A percentile compares a stretch with the other conserved stretches of the same genome.
Conservation (phyloP, 2,113 vertebrate species). For the Onychostruthus taczanowskii region DNA sequence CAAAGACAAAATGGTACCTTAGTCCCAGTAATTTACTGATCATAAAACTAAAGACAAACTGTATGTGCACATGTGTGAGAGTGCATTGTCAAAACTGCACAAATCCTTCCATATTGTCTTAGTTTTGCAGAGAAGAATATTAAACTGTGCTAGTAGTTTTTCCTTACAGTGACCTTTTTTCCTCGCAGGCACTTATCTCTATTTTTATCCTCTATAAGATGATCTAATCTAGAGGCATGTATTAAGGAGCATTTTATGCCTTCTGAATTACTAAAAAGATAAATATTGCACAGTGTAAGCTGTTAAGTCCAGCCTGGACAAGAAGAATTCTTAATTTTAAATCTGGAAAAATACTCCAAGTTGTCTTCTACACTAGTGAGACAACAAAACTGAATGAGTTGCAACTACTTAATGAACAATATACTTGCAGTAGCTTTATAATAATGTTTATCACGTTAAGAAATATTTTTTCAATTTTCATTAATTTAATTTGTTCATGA, state of each 20-base stretch:
- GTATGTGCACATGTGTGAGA: rapidly evolving
- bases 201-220: neutral
- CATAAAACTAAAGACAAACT: neutral
- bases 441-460: neutral
- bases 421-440: neutral
- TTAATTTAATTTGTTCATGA: neutral
- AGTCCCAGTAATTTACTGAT: neutral
- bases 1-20: neutral
- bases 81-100: neutral
- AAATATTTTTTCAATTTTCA: neutral
- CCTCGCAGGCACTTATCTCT: neutral
- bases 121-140: neutral
- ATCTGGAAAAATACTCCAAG: neutral
- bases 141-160: neutral
- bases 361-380: neutral
- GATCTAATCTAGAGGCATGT: neutral
- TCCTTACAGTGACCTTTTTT: neutral
- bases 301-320: neutral
- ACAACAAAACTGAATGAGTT: neutral
- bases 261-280: neutral
- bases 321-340: neutral
- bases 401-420: neutral
- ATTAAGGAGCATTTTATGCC: neutral
- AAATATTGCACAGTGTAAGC: neutral
- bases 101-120: neutral